These are phyloP conservation scores for Troilus luridus DNA, from an alignment of 2,888 invertebrate species.

Conservation along the genomic window DNA sequence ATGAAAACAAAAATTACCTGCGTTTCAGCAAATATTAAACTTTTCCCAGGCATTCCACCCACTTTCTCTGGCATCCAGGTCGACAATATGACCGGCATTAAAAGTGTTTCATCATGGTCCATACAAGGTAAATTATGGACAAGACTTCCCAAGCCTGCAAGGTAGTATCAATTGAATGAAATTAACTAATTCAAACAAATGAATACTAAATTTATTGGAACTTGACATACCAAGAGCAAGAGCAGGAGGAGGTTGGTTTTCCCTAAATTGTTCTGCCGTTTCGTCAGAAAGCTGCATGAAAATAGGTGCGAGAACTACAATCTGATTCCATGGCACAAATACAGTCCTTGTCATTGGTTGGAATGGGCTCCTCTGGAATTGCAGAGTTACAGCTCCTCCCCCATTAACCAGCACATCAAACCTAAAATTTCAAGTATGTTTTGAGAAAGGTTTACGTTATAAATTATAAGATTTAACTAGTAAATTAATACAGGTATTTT, in stretches of 20 bases:
- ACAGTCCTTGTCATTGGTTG: conserved; percentile 89
- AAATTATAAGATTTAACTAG: not conserved
- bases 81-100: conserved; percentile 88
- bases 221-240: conserved; percentile 63
- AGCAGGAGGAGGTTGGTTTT: conserved; percentile 63
- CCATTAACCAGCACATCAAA: conserved; percentile 99
- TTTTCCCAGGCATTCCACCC: conserved; percentile 84
- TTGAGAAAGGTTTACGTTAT: not conserved
- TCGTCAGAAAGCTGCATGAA: conserved; percentile 86
- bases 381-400: conserved; percentile 95
- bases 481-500: not conserved
- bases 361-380: conserved; percentile 96
- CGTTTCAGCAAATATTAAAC: conserved; percentile 91
- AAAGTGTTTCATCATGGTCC: conserved; percentile 88
- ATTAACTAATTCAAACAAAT: not conserved
- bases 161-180: not conserved
- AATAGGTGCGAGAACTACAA: conserved; percentile 91
- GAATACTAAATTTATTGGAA: not conserved
- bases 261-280: conserved; percentile 65
- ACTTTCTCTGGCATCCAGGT: conserved; percentile 93
- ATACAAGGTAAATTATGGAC: conserved; percentile 77
- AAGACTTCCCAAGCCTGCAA: conserved; percentile 66
- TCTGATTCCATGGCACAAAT: conserved; percentile 98
- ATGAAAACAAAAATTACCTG: conserved; percentile 75
- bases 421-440: conserved; percentile 72